Evolutionary conservation across 2,113 vertebrate species (phyloP).

Genomic region (Perognathus longimembris): DNA sequence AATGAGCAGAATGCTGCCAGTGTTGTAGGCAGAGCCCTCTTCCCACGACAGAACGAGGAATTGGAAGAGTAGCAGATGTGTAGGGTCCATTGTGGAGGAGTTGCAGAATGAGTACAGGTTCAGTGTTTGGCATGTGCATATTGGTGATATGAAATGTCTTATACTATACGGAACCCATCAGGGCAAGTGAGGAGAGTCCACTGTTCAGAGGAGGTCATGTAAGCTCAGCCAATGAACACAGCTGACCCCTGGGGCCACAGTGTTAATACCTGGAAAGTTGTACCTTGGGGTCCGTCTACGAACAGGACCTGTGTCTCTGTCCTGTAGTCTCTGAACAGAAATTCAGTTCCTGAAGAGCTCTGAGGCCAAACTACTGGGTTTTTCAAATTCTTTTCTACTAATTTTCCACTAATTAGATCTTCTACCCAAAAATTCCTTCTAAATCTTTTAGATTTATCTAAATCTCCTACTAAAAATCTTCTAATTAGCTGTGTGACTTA

Average conservation of each 20-base stretch:
- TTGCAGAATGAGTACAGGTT: neutral
- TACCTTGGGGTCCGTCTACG: neutral
- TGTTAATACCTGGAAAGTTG: neutral
- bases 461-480: slow-evolving; percentile 43
- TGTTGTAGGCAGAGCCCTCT: neutral
- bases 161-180: neutral
- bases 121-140: too few relatives aligned
- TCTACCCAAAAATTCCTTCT: slow-evolving; percentile 38
- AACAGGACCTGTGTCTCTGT: neutral
- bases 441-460: slow-evolving; percentile 49
- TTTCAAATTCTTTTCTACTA: slow-evolving; percentile 41
- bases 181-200: too few relatives aligned
- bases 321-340: neutral
- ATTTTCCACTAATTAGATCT: slow-evolving; percentile 63
- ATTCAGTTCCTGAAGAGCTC: neutral
- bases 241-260: neutral
- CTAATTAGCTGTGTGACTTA: slow-evolving; percentile 17
- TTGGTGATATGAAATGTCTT: neutral
- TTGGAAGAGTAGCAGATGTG: rapidly evolving
- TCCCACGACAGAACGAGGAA: neutral
- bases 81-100: neutral
- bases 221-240: neutral
- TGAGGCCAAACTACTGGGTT: neutral
- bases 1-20: neutral
- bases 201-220: neutral